A percentile compares a stretch with the other conserved stretches of the same genome.
phyloP scores from a whole-genome alignment of 2,797 vertebrate genomes.

The Loriculus beryllinus region DNA sequence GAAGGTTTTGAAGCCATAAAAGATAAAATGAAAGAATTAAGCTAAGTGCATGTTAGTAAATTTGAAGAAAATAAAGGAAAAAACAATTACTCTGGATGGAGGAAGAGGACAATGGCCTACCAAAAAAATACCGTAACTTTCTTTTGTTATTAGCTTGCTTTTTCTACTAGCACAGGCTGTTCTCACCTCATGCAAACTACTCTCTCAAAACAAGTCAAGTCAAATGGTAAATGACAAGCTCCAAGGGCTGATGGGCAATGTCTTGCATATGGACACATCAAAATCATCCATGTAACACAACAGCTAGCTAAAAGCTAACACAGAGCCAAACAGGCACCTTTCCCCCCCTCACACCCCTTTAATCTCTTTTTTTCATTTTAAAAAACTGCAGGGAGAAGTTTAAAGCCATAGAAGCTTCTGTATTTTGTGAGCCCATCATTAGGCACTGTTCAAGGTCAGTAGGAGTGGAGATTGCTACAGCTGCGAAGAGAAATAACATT shows the following conservation, averaged over 20 bases:
- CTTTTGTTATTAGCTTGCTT: background rate
- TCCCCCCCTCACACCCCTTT: background rate
- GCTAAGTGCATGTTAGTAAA: background rate
- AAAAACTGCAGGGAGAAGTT: background rate
- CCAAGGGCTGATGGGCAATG: background rate
- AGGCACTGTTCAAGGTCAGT: background rate
- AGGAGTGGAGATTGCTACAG: background rate
- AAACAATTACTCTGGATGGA: background rate
- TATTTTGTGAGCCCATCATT: background rate
- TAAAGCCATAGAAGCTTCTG: background rate
- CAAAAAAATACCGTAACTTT: background rate
- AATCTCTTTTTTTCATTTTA: background rate
- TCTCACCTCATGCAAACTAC: background rate
- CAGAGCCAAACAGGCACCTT: background rate
- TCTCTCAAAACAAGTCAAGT: background rate
- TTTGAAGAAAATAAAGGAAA: background rate
- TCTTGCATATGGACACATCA: background rate
- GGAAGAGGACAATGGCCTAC: background rate
- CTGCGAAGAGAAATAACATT: background rate
- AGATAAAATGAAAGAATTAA: background rate
- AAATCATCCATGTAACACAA: background rate
- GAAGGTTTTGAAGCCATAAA: background rate
- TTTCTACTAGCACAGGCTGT: background rate
- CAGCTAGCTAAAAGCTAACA: background rate
- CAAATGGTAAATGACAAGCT: background rate